Percentiles rank a stretch among this genome's conserved stretches.
Conservation (phyloP, 2,797 vertebrate genomes). For the Xiphophorus birchmanni region DNA sequence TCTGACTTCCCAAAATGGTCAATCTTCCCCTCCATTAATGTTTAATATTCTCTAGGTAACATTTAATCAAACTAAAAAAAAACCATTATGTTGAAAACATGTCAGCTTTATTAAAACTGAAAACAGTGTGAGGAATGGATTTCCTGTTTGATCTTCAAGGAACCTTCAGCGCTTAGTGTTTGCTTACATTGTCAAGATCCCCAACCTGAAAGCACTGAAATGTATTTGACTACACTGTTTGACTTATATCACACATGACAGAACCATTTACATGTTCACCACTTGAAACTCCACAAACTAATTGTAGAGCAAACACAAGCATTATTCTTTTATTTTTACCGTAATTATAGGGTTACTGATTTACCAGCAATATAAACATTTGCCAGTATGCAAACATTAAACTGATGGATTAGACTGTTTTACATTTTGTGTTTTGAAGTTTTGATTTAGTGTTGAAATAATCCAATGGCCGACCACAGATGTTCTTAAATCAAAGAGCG, state of each 20-base stretch:
- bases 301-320: conserved; percentile 33
- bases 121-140: conserved; percentile 1
- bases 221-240: conserved; percentile 48
- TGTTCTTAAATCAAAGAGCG: conserved; percentile 21
- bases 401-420: conserved; percentile 37
- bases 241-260: conserved; percentile 31
- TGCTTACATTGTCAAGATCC: conserved; percentile 21
- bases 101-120: conserved; percentile 12
- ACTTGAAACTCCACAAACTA: conserved; percentile 32
- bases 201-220: conserved; percentile 24
- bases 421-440: conserved; percentile 15
- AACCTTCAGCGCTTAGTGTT: conserved; percentile 27
- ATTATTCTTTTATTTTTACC: conserved; percentile 32
- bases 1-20: conserved; percentile 7
- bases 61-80: conserved; percentile 26
- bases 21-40: background rate
- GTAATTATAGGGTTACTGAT: conserved; percentile 53
- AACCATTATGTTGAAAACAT: conserved; percentile 23
- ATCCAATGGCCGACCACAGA: conserved; percentile 5
- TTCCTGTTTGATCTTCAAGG: conserved; percentile 31
- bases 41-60: conserved; percentile 11
- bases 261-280: conserved; percentile 32
- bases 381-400: background rate
- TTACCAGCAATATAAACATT: conserved; percentile 44
- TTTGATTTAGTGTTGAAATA: conserved; percentile 47